These are phyloP conservation scores for Steatornis caripensis DNA, from an alignment of 2,113 vertebrate species.

Conservation along the genomic window DNA sequence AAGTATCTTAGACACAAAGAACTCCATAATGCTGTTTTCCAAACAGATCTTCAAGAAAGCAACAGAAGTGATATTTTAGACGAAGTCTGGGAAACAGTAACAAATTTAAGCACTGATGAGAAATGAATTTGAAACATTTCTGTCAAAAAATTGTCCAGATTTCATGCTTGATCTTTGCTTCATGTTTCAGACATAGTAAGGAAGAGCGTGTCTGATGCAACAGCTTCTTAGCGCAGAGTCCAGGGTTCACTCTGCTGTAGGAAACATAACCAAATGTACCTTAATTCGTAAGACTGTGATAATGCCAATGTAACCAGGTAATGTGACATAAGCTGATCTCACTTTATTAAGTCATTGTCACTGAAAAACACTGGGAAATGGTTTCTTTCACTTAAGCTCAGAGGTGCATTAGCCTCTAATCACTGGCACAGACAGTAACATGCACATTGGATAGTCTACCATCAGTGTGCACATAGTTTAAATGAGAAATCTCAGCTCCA, in stretches of 20 bases:
- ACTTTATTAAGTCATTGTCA: background rate
- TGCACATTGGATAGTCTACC: fast-evolving
- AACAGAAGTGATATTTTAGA: background rate
- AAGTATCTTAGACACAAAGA: background rate
- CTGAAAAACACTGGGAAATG: background rate
- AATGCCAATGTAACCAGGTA: background rate
- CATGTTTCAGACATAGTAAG: background rate
- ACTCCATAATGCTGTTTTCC: fast-evolving
- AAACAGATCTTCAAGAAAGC: background rate
- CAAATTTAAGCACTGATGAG: background rate
- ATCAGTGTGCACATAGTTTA: background rate
- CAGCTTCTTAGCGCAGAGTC: background rate
- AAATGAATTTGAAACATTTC: background rate
- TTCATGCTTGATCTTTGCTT: background rate
- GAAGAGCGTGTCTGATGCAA: background rate
- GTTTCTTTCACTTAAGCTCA: background rate
- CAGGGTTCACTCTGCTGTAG: background rate
- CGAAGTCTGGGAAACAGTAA: background rate
- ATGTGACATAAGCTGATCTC: background rate
- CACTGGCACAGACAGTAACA: background rate
- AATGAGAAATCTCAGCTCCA: background rate
- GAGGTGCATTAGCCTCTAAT: background rate
- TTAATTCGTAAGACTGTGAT: background rate
- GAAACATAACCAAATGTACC: background rate
- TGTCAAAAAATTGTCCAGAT: background rate